A percentile compares a stretch with the other conserved stretches of the same genome.
These are phyloP conservation scores for Melanotaenia nigrans DNA, from an alignment of 2,797 vertebrate genomes.

Conservation along the genomic window DNA sequence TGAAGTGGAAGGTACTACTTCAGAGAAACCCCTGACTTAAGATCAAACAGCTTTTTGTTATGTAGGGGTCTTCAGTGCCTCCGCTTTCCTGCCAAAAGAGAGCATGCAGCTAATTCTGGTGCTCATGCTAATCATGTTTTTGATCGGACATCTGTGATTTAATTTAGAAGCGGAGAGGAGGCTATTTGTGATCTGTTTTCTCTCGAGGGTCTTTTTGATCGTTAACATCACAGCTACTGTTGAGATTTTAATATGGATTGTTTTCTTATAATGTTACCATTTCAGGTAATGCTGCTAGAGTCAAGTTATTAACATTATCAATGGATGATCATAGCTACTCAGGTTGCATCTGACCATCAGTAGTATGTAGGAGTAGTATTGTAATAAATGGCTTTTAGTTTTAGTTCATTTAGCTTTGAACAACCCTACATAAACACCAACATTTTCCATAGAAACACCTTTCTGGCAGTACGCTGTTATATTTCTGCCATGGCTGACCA, in stretches of 20 bases:
- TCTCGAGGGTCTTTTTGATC: slow-evolving; percentile 36
- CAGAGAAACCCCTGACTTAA: slow-evolving; percentile 50
- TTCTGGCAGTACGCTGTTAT: slow-evolving; percentile 18
- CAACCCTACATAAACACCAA: slow-evolving; percentile 33
- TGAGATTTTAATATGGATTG: slow-evolving; percentile 11
- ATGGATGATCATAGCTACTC: not conserved
- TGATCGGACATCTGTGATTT: slow-evolving; percentile 62
- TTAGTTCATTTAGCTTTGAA: slow-evolving; percentile 14
- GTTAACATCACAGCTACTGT: slow-evolving; percentile 33
- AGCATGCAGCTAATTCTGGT: slow-evolving; percentile 47
- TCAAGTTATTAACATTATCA: not conserved
- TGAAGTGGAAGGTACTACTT: slow-evolving; percentile 22
- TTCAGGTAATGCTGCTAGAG: slow-evolving; percentile 19
- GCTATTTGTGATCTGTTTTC: slow-evolving; percentile 39
- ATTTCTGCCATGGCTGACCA: slow-evolving; percentile 28
- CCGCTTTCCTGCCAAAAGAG: slow-evolving; percentile 41
- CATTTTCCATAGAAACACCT: slow-evolving; percentile 16
- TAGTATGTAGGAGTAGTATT: not conserved
- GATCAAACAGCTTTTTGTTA: slow-evolving; percentile 56
- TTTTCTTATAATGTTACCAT: not conserved
- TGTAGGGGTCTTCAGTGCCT: slow-evolving; percentile 35
- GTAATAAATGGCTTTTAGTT: not conserved
- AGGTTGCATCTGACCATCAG: not conserved
- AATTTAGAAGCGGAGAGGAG: slow-evolving; percentile 35
- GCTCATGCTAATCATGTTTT: slow-evolving; percentile 55